Evolutionary conservation across 2,888 invertebrate genomes (phyloP).

Genomic region (Anorthoa munda): DNA sequence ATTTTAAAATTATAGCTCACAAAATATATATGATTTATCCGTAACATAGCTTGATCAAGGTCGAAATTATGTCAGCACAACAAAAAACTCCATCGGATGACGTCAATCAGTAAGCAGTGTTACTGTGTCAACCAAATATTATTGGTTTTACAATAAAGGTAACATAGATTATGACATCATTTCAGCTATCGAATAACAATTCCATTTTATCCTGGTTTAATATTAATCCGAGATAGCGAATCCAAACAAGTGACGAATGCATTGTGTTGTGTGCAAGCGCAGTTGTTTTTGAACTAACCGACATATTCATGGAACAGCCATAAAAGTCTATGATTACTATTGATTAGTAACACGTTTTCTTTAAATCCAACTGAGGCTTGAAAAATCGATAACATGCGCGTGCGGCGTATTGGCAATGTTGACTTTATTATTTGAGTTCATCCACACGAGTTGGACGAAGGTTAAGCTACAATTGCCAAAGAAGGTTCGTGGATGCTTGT

Average conservation of each 20-base stretch:
- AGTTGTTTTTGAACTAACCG: conserved; percentile 6
- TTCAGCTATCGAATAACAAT: conserved; percentile 19
- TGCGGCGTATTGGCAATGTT: not conserved
- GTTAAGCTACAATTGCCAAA: no score
- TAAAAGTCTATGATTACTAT: conserved; percentile 24
- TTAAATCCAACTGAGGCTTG: conserved; percentile 7
- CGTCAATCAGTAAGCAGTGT: conserved; percentile 29
- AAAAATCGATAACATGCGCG: not conserved
- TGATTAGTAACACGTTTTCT: conserved; percentile 21
- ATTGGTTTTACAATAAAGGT: conserved; percentile 8
- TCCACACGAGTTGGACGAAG: no score
- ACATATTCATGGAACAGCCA: conserved; percentile 7
- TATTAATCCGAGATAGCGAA: conserved; percentile 28
- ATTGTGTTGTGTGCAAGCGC: conserved; percentile 12
- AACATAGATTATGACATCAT: conserved; percentile 14
- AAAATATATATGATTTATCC: no score
- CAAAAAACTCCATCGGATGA: conserved; percentile 46
- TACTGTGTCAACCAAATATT: conserved; percentile 17
- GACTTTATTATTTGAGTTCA: not conserved
- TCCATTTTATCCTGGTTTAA: conserved; percentile 21
- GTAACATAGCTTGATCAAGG: conserved; percentile 21
- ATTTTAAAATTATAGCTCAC: no score
- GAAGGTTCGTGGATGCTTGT: no score
- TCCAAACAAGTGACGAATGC: not conserved
- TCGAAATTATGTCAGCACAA: conserved; percentile 17